Base-by-base conservation (phyloP, 2,888 invertebrate species). In the Xanthorhoe spadicearia region DNA sequence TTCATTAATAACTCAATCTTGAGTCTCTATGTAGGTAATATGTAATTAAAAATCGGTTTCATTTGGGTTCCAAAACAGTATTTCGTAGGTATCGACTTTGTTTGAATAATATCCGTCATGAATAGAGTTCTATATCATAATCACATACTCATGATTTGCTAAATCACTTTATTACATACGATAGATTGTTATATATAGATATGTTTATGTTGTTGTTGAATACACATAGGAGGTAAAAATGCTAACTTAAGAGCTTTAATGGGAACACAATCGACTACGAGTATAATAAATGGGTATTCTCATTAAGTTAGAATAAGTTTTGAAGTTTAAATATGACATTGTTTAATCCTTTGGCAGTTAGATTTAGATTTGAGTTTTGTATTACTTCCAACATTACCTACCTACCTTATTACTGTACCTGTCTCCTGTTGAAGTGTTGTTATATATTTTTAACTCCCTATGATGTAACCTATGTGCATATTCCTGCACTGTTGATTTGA, bases 161-260 rank as follows among this genome's bases (percentile, higher is more conserved):
- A 38, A 38, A 23, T 23, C 23, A 23, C 23, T 23, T 23, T 3
- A 2, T 38, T 46, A 46, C 10, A 13, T 58, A 35, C 18, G 23
- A 8, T 48, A 43, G 38, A 43, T 15, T 55, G 23, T 7, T 54
- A 51, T 48, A 5, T 61, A 23, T 23, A 4, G 4, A 23, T 23
- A 3, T 13, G 61, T 35, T 55, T 49, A 51, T 61, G 61, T 66
- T 61, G 58, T 66, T 61, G 54, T 66, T 61, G 50, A 68, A 64
- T 57, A 64, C 61, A 50, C 64, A 68, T 68, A 67, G 64, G 64
- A 61, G 68, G 68, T 68, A 68, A 68, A 67, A 64, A 61, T 68
- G 53, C 64, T 68, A 57, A 68, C 68, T 53, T 64, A 64, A 53
- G 68, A 68, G 68, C 68, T 68, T 64, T 49, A 61, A 61, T 58